Conservation (phyloP, 1,140 invertebrate genomes). For the Pinna nobilis region DNA sequence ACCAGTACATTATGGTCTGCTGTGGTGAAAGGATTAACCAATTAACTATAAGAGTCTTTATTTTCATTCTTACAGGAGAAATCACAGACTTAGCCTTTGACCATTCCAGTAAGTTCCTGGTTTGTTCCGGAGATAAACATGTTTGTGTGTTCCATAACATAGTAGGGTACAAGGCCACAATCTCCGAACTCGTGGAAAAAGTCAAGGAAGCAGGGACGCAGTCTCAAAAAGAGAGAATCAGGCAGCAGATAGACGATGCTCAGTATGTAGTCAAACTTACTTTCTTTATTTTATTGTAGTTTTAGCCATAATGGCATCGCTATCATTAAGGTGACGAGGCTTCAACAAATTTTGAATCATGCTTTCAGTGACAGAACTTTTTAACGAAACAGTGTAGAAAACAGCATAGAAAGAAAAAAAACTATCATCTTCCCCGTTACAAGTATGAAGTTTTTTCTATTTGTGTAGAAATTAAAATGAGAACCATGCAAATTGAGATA, state of each 20-base stretch:
- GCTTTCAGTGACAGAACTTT: too few relatives aligned
- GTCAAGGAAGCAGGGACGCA: slow-evolving; percentile 78
- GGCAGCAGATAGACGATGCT: slow-evolving; percentile 82
- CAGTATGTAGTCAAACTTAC: too few relatives aligned
- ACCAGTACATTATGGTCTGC: too few relatives aligned
- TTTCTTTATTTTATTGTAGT: too few relatives aligned
- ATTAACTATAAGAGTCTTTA: too few relatives aligned
- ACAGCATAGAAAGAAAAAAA: background rate
- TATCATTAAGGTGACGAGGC: too few relatives aligned
- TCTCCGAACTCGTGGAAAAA: slow-evolving; percentile 81
- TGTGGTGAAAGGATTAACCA: too few relatives aligned
- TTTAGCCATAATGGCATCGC: background rate
- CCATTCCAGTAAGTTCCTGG: slow-evolving; percentile 83
- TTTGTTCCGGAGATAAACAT: slow-evolving; percentile 84
- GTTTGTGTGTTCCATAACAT: slow-evolving; percentile 89
- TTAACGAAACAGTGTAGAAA: too few relatives aligned
- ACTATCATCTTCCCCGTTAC: too few relatives aligned
- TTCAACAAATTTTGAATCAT: background rate
- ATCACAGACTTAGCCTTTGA: slow-evolving; percentile 85
- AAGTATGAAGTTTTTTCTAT: too few relatives aligned
- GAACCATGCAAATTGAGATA: too few relatives aligned
- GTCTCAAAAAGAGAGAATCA: slow-evolving; percentile 84
- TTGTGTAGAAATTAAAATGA: too few relatives aligned
- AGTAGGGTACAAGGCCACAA: slow-evolving; percentile 83
- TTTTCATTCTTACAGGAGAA: slow-evolving; percentile 78